Evolutionary conservation across 2,888 invertebrate genomes (phyloP).

Genomic region (Pterostichus niger): DNA sequence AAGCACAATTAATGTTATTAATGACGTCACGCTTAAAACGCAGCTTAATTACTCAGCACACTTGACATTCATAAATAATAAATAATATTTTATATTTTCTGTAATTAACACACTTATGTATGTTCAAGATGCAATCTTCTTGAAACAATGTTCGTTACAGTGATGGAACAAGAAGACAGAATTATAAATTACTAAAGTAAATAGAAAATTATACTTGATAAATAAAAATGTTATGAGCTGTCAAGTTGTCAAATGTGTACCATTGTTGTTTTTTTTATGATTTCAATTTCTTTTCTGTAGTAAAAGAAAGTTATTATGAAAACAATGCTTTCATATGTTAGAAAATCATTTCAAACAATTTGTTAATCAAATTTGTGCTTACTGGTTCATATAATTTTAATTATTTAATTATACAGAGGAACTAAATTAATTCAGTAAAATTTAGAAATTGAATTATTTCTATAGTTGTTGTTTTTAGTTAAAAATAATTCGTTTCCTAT

Average conservation of each 20-base stretch:
- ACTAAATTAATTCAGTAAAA: too few species aligned
- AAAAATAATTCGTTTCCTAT: slow-evolving; percentile 4
- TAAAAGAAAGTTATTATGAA: too few species aligned
- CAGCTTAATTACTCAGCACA: not conserved
- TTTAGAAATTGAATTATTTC: slow-evolving; percentile 3
- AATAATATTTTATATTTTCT: slow-evolving; percentile 34
- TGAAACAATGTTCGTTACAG: not conserved
- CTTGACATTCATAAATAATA: slow-evolving; percentile 40
- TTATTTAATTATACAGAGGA: not conserved
- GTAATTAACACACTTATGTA: slow-evolving; percentile 3
- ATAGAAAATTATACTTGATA: not conserved
- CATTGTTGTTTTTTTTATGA: not conserved
- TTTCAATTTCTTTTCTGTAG: not conserved
- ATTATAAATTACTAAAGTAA: not conserved
- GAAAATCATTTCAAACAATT: slow-evolving; percentile 1
- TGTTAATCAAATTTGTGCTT: not conserved
- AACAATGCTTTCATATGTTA: too few species aligned
- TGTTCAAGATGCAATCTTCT: not conserved
- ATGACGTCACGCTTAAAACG: not conserved
- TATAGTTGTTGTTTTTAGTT: slow-evolving; percentile 8
- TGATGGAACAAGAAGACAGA: not conserved
- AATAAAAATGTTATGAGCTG: not conserved
- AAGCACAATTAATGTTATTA: slow-evolving; percentile 14
- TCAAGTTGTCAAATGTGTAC: not conserved
- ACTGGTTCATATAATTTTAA: not conserved